Percentiles rank a stretch among this genome's conserved stretches.
phyloP scores from a whole-genome alignment of 2,797 vertebrate species.

The Tarsius wallacei region DNA sequence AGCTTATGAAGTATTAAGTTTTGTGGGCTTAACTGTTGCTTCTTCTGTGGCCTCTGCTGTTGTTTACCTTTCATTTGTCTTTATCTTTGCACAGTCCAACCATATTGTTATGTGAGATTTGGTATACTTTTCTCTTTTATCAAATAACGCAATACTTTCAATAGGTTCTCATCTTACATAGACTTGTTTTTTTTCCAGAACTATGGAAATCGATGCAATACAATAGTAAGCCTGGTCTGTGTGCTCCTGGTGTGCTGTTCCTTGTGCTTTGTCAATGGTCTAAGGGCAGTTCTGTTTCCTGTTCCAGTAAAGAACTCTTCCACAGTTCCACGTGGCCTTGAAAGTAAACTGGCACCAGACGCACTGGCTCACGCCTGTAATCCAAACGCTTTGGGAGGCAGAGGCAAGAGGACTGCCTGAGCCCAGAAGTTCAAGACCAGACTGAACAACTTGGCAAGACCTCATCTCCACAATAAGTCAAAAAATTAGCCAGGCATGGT shows the following conservation, averaged over 20 bases:
- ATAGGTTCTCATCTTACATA: background rate
- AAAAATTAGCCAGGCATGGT: too few relatives aligned
- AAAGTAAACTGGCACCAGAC: too few relatives aligned
- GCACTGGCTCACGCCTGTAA: too few relatives aligned
- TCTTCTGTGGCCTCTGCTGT: background rate
- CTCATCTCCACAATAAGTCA: too few relatives aligned
- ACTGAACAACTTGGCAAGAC: too few relatives aligned
- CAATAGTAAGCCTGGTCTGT: fast-evolving
- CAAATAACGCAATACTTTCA: background rate
- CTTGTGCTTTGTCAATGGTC: background rate
- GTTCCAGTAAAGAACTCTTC: background rate
- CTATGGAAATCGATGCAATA: fast-evolving
- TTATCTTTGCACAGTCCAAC: background rate
- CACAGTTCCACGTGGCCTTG: background rate
- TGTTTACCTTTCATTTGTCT: background rate
- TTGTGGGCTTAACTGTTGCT: background rate
- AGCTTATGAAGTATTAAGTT: background rate
- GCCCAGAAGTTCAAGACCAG: background rate
- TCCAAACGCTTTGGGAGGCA: too few relatives aligned
- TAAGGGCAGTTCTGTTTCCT: background rate
- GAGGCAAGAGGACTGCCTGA: background rate
- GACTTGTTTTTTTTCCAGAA: background rate
- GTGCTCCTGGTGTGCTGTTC: too few relatives aligned
- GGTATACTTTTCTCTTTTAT: background rate
- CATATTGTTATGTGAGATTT: background rate